These are phyloP conservation scores for Cosmia trapezina DNA, from an alignment of 2,888 invertebrate species.

Conservation along the genomic window DNA sequence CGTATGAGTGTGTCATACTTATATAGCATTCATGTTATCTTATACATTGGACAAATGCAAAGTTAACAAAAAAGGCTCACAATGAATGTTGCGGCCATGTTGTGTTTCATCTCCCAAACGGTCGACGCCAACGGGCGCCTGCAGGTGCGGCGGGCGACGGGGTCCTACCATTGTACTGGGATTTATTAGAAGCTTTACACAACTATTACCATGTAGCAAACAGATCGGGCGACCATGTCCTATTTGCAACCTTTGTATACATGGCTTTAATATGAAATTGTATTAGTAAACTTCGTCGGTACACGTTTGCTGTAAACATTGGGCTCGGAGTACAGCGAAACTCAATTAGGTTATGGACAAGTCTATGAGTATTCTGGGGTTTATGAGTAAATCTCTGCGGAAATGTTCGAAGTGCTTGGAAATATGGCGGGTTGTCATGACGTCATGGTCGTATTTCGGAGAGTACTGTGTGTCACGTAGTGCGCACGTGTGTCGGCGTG, in stretches of 20 bases:
- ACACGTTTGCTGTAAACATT: slow-evolving; percentile 42
- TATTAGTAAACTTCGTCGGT: slow-evolving; percentile 41
- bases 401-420: slow-evolving; percentile 48
- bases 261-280: slow-evolving; percentile 48
- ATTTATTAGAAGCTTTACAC: slow-evolving; percentile 61
- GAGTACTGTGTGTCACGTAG: slow-evolving; percentile 45
- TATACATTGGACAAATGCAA: slow-evolving; percentile 29
- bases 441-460: slow-evolving; percentile 36
- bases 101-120: slow-evolving; percentile 25
- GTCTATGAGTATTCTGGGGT: slow-evolving; percentile 44
- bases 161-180: slow-evolving; percentile 45
- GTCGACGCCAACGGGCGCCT: slow-evolving; percentile 17
- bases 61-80: slow-evolving; percentile 31
- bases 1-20: background rate
- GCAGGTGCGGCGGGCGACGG: slow-evolving; percentile 36
- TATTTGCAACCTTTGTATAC: slow-evolving; percentile 43
- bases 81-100: slow-evolving; percentile 30
- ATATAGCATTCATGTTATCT: background rate
- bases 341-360: slow-evolving; percentile 59
- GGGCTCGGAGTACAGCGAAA: slow-evolving; percentile 37
- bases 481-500: slow-evolving; percentile 34
- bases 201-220: slow-evolving; percentile 56
- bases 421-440: slow-evolving; percentile 42
- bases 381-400: slow-evolving; percentile 58
- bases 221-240: slow-evolving; percentile 48